phyloP scores from a whole-genome alignment of 2,888 invertebrate species.

The Linnaemya vulpina region DNA sequence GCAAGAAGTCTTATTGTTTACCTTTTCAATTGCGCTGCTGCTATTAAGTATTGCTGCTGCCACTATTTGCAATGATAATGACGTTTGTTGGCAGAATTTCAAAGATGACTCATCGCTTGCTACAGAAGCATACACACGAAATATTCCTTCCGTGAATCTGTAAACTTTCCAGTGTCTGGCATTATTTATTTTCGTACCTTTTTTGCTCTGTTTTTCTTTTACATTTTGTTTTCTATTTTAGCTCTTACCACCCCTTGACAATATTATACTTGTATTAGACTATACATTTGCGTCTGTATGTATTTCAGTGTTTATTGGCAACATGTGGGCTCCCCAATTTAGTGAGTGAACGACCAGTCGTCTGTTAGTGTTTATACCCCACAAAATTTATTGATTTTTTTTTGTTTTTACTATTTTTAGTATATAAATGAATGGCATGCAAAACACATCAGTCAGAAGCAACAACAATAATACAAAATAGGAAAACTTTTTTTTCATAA shows the following conservation, averaged over 20 bases:
- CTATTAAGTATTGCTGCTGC: slow-evolving; percentile 7
- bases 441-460: not conserved
- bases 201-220: slow-evolving; percentile 40
- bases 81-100: slow-evolving; percentile 73
- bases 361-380: slow-evolving; percentile 63
- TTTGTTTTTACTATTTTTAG: slow-evolving; percentile 63
- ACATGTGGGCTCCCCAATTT: slow-evolving; percentile 65
- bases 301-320: slow-evolving; percentile 54
- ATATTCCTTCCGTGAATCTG: slow-evolving; percentile 64
- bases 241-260: slow-evolving; percentile 28
- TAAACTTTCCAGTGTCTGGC: slow-evolving; percentile 62
- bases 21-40: slow-evolving; percentile 22
- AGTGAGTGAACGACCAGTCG: slow-evolving; percentile 67
- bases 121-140: slow-evolving; percentile 43
- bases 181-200: slow-evolving; percentile 59
- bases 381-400: slow-evolving; percentile 70
- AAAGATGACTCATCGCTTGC: slow-evolving; percentile 70
- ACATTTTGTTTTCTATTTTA: slow-evolving; percentile 6
- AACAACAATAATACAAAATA: slow-evolving; percentile 1
- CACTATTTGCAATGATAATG: slow-evolving; percentile 33
- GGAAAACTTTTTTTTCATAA: slow-evolving; percentile 9
- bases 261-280: not conserved
- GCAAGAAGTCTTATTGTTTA: slow-evolving; percentile 18
- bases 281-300: not conserved
- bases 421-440: slow-evolving; percentile 31